These are phyloP conservation scores for Chelonus formosanus DNA, from an alignment of 2,888 invertebrate genomes.

Conservation along the genomic window DNA sequence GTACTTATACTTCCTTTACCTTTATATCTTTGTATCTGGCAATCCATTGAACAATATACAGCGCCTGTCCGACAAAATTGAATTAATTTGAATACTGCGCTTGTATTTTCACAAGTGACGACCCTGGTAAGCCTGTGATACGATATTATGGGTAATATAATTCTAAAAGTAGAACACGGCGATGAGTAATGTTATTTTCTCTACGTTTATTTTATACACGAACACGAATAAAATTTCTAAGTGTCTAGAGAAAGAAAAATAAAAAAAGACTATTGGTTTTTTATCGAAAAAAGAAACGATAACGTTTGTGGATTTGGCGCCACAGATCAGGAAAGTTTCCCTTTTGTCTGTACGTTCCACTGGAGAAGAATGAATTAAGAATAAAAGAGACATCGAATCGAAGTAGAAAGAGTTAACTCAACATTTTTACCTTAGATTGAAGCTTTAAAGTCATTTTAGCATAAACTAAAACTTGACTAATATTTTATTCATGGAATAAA, in stretches of 20 bases:
- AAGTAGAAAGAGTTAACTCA: too few relatives aligned
- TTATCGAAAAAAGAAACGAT: too few relatives aligned
- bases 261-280: background rate
- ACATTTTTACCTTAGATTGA: too few relatives aligned
- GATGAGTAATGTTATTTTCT: conserved; percentile 6
- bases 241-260: background rate
- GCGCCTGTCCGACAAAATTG: conserved; percentile 7
- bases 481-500: too few relatives aligned
- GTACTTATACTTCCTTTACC: conserved; percentile 19
- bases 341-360: too few relatives aligned
- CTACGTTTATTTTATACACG: background rate
- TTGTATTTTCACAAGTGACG: conserved; percentile 2
- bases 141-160: conserved; percentile 13
- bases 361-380: too few relatives aligned
- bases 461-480: too few relatives aligned
- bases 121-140: background rate
- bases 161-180: background rate
- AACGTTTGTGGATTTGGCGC: too few relatives aligned
- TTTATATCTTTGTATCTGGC: conserved; percentile 23
- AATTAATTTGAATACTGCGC: conserved; percentile 15
- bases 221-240: background rate
- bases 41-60: conserved; percentile 17
- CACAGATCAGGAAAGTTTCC: too few relatives aligned
- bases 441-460: too few relatives aligned
- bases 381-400: too few relatives aligned